These are phyloP conservation scores for Notothenia coriiceps DNA, from an alignment of 2,113 vertebrate genomes.

Conservation along the genomic window DNA sequence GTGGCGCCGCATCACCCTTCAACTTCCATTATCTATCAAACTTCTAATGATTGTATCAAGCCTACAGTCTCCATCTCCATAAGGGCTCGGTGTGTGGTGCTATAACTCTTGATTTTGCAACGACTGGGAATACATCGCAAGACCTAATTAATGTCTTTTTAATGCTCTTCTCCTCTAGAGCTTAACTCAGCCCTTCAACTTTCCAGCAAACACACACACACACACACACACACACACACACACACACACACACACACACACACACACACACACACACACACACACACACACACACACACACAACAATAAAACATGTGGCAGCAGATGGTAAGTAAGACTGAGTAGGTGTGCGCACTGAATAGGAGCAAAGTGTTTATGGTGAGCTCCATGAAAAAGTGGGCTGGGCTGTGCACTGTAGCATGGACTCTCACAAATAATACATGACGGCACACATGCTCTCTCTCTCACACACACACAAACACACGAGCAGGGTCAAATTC, in stretches of 20 bases:
- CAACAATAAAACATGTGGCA: conserved; percentile 66
- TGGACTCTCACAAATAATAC: conserved; percentile 47
- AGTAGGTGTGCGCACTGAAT: conserved; percentile 60
- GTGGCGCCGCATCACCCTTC: conserved; percentile 72
- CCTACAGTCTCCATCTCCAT: conserved; percentile 74
- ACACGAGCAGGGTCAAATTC: conserved; percentile 42
- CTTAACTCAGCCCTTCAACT: conserved; percentile 78
- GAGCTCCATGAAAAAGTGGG: conserved; percentile 32
- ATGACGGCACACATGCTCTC: conserved; percentile 9
- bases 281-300: too few relatives aligned
- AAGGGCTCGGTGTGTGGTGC: conserved; percentile 68
- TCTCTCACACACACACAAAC: neutral
- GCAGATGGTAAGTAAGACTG: conserved; percentile 74
- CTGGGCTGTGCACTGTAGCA: conserved; percentile 9
- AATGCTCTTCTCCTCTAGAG: conserved; percentile 81
- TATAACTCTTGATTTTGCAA: conserved; percentile 79
- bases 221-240: conserved; percentile 68
- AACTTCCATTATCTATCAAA: conserved; percentile 79
- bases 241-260: conserved; percentile 44
- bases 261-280: too few relatives aligned
- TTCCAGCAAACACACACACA: conserved; percentile 67
- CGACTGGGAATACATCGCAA: conserved; percentile 75
- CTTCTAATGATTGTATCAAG: conserved; percentile 80
- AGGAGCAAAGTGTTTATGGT: conserved; percentile 53
- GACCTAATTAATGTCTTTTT: conserved; percentile 84